phyloP scores from a whole-genome alignment of 2,113 vertebrate genomes.

The Nothobranchius kuhntae region DNA sequence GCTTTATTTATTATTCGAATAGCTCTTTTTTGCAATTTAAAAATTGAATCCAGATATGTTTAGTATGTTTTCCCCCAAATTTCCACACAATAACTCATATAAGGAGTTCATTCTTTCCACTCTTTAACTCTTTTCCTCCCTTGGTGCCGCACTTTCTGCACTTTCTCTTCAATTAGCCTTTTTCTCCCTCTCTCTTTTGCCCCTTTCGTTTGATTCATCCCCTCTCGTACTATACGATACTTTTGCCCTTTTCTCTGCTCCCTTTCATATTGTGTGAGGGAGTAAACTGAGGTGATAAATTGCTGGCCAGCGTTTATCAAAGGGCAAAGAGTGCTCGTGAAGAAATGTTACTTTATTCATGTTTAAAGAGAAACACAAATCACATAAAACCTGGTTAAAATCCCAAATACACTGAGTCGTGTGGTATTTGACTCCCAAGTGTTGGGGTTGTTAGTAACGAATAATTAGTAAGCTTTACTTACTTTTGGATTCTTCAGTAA shows the following conservation, averaged over 20 bases:
- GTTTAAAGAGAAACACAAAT: not conserved
- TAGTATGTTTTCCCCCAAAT: too few relatives aligned
- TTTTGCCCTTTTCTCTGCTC: not conserved
- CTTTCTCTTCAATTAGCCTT: not conserved
- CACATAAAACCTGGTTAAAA: not conserved
- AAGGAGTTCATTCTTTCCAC: too few relatives aligned
- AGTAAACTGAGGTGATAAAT: not conserved
- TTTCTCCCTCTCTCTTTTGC: constrained; percentile 1
- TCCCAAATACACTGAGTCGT: not conserved
- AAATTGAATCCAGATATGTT: too few relatives aligned
- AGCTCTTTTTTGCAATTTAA: too few relatives aligned
- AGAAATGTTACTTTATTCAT: not conserved
- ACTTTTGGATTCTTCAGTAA: too few relatives aligned
- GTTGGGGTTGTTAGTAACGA: too few relatives aligned
- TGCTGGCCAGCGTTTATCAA: not conserved
- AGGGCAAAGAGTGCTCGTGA: not conserved
- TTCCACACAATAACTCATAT: too few relatives aligned
- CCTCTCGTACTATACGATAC: not conserved
- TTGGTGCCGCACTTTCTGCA: not conserved
- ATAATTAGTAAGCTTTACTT: too few relatives aligned
- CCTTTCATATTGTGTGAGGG: too few relatives aligned
- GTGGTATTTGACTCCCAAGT: not conserved
- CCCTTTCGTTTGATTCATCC: too few relatives aligned
- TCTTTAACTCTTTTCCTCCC: not conserved
- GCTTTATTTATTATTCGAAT: too few relatives aligned